phyloP scores from a whole-genome alignment of 2,888 invertebrate species.

The Drosophila neonasuta region DNA sequence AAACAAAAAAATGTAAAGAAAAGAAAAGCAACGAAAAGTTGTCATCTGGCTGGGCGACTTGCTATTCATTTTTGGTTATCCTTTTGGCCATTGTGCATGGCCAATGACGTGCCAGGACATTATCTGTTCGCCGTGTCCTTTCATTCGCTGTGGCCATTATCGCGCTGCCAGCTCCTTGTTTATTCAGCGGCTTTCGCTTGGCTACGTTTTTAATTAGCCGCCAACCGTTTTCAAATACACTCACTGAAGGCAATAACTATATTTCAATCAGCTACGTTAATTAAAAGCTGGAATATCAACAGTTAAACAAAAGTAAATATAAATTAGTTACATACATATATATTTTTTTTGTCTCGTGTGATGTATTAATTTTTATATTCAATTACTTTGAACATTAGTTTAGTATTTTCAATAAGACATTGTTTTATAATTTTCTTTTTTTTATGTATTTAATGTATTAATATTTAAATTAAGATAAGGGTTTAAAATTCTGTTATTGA shows the following conservation, averaged over 20 bases:
- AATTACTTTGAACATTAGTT: no score
- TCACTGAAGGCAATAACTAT: conserved; percentile 23
- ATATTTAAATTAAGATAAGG: no score
- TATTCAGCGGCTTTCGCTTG: conserved; percentile 64
- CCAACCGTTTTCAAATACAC: conserved; percentile 47
- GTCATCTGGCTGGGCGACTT: conserved; percentile 28
- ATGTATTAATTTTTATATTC: no score
- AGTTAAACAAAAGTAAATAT: no score
- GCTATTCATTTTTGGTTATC: conserved; percentile 59
- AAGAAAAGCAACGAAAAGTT: conserved; percentile 24
- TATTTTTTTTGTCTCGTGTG: no score
- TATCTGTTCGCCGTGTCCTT: conserved; percentile 53
- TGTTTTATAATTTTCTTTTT: no score
- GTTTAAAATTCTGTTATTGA: no score
- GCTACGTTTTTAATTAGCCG: conserved; percentile 79
- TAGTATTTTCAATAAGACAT: no score
- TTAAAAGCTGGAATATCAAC: neutral
- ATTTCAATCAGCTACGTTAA: neutral
- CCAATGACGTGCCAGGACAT: conserved; percentile 61
- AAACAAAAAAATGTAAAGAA: conserved; percentile 8
- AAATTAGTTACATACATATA: no score
- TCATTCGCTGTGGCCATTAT: conserved; percentile 59
- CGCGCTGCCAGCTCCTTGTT: conserved; percentile 58
- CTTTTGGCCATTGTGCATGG: conserved; percentile 61
- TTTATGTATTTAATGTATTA: no score